Evolutionary conservation across 2,888 invertebrate genomes (phyloP), one percentile per base, ranked within the genome.

Genomic region (Dioctria rufipes): DNA sequence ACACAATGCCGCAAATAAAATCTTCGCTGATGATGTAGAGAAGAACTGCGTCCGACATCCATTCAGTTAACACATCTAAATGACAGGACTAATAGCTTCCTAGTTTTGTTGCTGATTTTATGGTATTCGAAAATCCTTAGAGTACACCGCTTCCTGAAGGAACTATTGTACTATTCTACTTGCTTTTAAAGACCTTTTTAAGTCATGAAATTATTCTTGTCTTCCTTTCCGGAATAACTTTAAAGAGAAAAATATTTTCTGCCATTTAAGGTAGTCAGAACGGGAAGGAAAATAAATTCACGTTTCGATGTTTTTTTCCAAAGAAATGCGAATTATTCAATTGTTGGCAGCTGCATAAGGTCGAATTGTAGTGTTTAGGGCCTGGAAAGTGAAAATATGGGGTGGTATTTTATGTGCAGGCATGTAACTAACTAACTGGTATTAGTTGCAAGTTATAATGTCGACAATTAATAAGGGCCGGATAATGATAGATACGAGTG

Each of bases 231-330:
- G 25, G 61, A 25, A 3, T 25, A 25, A 5, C 61, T 37, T 5
- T 4, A 13, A 61, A 69, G 49, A 39, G 25, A 51, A 51, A 54
- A 49, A 37, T 25, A 69, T 51, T 51, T 8, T 49, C 6, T 43
- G 39, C 69, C 51, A 69, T 49, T 69, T 37, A 51, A 69, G 25
- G 39, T 49, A 43, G 9, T 69, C 69, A 37, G 49, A 51, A 69
- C 49, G 46, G 69, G 37, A n/a, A n/a, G n/a, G n/a, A n/a, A 69
- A 69, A 69, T 69, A 69, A 69, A 69, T 69, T 69, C 69, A 69
- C 69, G 46, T 67, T 69, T 37, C 37, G 11, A 37, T 51, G 69
- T 42, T 49, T 49, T 49, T 4, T 49, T 13, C 2, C 1, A 1
- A 39, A 2, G 2, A 61, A 4, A 2, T 2, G 4, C 2, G 3